phyloP scores from a whole-genome alignment of 2,113 vertebrate species.

The Asarcornis scutulata region DNA sequence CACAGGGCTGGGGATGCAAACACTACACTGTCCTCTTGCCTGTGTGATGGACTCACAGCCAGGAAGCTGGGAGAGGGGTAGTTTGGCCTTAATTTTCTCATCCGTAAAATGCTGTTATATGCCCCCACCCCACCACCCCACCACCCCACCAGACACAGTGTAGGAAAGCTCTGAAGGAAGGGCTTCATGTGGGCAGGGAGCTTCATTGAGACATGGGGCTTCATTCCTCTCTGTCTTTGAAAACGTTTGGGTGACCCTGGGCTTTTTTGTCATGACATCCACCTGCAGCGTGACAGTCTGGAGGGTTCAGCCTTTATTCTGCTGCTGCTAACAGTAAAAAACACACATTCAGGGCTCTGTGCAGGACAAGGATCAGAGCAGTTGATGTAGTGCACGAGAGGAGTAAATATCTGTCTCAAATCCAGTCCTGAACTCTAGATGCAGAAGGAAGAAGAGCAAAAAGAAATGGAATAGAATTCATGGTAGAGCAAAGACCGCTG shows the following conservation, averaged over 20 bases:
- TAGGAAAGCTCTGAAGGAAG: background rate
- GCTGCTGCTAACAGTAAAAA: background rate
- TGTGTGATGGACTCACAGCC: background rate
- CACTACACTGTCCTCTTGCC: fast-evolving
- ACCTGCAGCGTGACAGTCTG: background rate
- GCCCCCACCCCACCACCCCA: background rate
- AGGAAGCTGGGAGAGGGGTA: background rate
- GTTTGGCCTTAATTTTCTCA: background rate
- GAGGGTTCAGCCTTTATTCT: background rate
- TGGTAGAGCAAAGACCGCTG: background rate
- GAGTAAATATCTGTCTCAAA: background rate
- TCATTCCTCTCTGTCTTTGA: background rate
- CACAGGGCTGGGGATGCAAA: fast-evolving
- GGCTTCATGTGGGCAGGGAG: background rate
- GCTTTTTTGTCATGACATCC: background rate
- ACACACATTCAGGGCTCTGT: background rate
- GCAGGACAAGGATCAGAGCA: background rate
- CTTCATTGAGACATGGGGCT: background rate
- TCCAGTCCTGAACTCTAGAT: background rate
- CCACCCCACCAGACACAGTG: fast-evolving
- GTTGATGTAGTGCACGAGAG: background rate
- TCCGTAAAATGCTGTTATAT: background rate
- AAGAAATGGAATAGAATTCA: background rate
- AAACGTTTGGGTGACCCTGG: background rate
- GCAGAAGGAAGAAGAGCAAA: background rate